phyloP scores from a whole-genome alignment of 2,888 invertebrate species.

The Petrophora chlorosata region DNA sequence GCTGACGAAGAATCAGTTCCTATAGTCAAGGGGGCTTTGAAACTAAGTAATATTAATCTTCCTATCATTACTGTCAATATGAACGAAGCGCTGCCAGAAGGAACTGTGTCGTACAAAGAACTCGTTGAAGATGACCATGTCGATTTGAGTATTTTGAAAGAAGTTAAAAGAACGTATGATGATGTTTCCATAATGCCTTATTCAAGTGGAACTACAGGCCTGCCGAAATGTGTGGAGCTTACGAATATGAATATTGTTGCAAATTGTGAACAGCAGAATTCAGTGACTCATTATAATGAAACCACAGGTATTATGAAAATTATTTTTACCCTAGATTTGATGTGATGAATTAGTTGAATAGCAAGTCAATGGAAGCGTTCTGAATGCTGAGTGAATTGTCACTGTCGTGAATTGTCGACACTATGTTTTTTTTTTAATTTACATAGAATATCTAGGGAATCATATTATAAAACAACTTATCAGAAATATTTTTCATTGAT shows the following conservation, averaged over 20 bases:
- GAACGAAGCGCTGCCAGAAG: slow-evolving; percentile 67
- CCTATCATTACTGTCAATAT: slow-evolving; percentile 82
- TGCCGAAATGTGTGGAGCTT: slow-evolving; percentile 90
- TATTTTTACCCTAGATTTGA: slow-evolving; percentile 30
- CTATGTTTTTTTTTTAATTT: too few relatives aligned
- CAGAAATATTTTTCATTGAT: too few relatives aligned
- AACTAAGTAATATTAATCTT: slow-evolving; percentile 73
- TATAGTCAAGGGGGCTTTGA: slow-evolving; percentile 75
- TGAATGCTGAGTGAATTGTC: too few relatives aligned
- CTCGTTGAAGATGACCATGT: slow-evolving; percentile 81
- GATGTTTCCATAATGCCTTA: slow-evolving; percentile 90
- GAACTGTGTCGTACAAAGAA: slow-evolving; percentile 85
- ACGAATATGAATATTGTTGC: slow-evolving; percentile 84
- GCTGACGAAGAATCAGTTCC: slow-evolving; percentile 81
- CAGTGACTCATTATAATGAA: slow-evolving; percentile 54
- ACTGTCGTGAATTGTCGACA: too few relatives aligned
- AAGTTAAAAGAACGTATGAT: slow-evolving; percentile 69
- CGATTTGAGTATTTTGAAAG: slow-evolving; percentile 79
- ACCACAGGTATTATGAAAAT: slow-evolving; percentile 78
- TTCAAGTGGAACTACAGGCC: slow-evolving; percentile 94
- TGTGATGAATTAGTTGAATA: too few relatives aligned
- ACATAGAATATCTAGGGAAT: too few relatives aligned
- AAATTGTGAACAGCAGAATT: slow-evolving; percentile 69
- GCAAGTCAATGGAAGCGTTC: too few relatives aligned
- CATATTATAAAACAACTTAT: too few relatives aligned